Conservation (phyloP, 2,797 vertebrate genomes). For the Xerus rutilus region DNA sequence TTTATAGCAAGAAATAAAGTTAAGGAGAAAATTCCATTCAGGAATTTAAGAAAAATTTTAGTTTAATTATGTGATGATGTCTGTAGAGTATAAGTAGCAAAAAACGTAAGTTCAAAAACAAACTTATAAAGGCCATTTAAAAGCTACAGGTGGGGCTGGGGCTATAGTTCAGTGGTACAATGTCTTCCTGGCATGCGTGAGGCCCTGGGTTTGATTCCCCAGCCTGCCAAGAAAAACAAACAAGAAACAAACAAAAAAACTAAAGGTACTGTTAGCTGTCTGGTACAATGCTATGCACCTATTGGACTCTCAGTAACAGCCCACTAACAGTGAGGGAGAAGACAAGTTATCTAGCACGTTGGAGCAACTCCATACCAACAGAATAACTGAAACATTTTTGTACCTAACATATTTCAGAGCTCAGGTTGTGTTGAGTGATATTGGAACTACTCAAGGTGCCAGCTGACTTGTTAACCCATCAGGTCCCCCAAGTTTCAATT, state of each 20-base stretch:
- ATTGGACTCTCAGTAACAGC: not conserved
- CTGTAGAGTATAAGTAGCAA: not conserved
- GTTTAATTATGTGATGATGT: not conserved
- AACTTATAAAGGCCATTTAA: not conserved
- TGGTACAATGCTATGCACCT: not conserved
- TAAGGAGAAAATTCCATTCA: constrained; percentile 11
- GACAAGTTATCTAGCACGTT: not conserved
- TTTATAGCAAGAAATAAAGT: constrained; percentile 15
- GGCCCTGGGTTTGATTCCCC: too few relatives aligned
- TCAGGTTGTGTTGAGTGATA: not conserved
- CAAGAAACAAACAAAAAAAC: too few relatives aligned
- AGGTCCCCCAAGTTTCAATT: not conserved
- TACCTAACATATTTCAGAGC: not conserved
- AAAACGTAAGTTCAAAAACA: constrained; percentile 4
- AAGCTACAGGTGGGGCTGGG: not conserved
- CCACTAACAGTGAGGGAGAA: not conserved
- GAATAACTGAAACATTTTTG: not conserved
- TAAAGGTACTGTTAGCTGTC: not conserved
- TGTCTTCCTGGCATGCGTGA: too few relatives aligned
- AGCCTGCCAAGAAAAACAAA: too few relatives aligned
- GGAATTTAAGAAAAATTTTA: not conserved
- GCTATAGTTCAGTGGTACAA: too few relatives aligned
- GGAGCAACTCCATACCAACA: not conserved
- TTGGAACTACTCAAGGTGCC: not conserved
- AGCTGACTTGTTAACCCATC: not conserved